phyloP scores from a whole-genome alignment of 2,888 invertebrate species.

The Romanomermis culicivorax region DNA sequence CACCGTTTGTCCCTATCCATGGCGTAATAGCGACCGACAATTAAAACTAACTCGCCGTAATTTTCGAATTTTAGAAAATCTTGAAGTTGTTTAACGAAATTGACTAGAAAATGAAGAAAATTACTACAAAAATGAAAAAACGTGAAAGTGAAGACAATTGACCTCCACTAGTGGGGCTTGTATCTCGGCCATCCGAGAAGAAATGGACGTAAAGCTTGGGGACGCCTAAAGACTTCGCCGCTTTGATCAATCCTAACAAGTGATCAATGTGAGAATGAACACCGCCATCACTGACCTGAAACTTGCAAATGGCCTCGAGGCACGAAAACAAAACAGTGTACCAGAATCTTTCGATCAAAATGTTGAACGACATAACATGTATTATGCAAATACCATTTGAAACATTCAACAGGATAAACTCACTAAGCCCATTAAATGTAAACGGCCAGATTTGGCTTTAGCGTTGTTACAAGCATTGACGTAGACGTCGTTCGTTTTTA shows the following conservation, averaged over 20 bases:
- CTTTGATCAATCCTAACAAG: slow-evolving; percentile 30
- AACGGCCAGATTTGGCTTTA: slow-evolving; percentile 26
- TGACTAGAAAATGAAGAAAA: slow-evolving; percentile 14
- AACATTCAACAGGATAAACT: no score
- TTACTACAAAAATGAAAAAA: slow-evolving; percentile 4
- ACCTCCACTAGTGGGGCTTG: slow-evolving; percentile 30
- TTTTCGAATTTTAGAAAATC: slow-evolving; percentile 20
- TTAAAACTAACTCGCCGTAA: slow-evolving; percentile 29
- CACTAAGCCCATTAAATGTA: slow-evolving; percentile 33
- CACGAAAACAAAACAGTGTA: neutral
- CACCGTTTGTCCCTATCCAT: slow-evolving; percentile 32
- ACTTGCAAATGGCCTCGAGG: neutral
- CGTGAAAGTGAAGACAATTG: neutral
- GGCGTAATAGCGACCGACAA: slow-evolving; percentile 32
- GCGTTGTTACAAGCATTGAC: slow-evolving; percentile 30
- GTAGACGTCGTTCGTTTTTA: slow-evolving; percentile 28
- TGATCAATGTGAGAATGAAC: slow-evolving; percentile 34
- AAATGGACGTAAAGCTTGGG: slow-evolving; percentile 31
- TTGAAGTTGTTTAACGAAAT: slow-evolving; percentile 24
- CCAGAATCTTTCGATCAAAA: no score
- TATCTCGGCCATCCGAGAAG: slow-evolving; percentile 32
- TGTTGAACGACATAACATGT: no score
- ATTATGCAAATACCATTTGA: no score
- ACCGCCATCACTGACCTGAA: slow-evolving; percentile 29
- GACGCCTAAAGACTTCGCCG: slow-evolving; percentile 30